Percentiles rank a stretch among this genome's conserved stretches.
These are phyloP conservation scores for Notocelia uddmanniana DNA, from an alignment of 2,888 invertebrate species.

Conservation along the genomic window DNA sequence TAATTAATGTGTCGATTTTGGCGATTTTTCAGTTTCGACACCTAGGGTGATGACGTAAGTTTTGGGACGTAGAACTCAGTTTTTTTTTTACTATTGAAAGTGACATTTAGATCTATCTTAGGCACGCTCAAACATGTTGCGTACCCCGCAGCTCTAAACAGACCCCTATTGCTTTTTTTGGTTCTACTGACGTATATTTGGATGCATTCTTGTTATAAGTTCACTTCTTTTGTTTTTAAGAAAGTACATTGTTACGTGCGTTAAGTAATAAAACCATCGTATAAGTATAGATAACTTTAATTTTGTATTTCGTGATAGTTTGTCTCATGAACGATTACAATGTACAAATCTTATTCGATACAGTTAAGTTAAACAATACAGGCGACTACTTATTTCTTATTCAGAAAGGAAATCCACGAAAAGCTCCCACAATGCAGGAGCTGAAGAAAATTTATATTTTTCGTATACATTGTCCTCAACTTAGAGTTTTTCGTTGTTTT, in stretches of 20 bases:
- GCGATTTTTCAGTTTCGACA: too few relatives aligned
- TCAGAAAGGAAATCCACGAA: constrained; percentile 68
- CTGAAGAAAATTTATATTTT: constrained; percentile 61
- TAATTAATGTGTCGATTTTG: too few relatives aligned
- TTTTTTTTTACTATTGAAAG: too few relatives aligned
- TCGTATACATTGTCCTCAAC: constrained; percentile 79
- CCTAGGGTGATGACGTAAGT: too few relatives aligned
- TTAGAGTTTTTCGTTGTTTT: constrained; percentile 67
- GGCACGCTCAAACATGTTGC: too few relatives aligned
- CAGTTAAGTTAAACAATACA: constrained; percentile 74
- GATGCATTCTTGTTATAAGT: background rate
- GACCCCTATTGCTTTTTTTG: background rate
- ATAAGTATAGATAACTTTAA: constrained; percentile 67
- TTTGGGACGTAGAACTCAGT: too few relatives aligned
- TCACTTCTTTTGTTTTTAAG: background rate
- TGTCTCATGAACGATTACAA: constrained; percentile 79
- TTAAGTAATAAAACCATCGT: constrained; percentile 56
- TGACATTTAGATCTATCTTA: too few relatives aligned
- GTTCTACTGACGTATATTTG: background rate
- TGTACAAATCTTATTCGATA: constrained; percentile 79
- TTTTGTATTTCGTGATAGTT: constrained; percentile 77
- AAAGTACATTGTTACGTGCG: background rate
- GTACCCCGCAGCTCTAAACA: too few relatives aligned
- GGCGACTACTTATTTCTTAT: constrained; percentile 70
- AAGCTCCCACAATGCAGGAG: constrained; percentile 68